Base-by-base conservation (phyloP, 2,797 vertebrate genomes). In the Cossypha polioptera region DNA sequence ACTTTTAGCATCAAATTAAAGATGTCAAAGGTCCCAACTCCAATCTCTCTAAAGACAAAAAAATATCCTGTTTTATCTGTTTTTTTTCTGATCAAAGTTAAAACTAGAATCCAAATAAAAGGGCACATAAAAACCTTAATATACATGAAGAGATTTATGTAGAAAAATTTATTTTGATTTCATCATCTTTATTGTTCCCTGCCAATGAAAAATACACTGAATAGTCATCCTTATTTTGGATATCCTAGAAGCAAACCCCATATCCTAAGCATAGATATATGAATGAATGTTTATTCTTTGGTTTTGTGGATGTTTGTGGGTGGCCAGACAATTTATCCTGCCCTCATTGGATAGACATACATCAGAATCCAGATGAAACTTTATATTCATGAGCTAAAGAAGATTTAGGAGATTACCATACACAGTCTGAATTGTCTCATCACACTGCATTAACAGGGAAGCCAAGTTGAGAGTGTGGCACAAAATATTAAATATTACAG, bases 231-330 rank as follows among this genome's bases (percentile, higher is more conserved):
- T 66, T 42, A 45, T 48, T 68, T 74, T 50, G 15, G 18, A 6
- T 31, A 61, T 5, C 8, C 24, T 82, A 31, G 43, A 58, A 53
- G 24, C 7, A 66, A 73, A 59, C 6, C 11, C 28, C 40, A 24
- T 13, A 38, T 10, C n/a, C 54, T n/a, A 31, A 45, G 4, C 9
- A 55, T 0, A n/a, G 16, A 72, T 14, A 10, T 7, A n/a, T 5
- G 3, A 78, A 25, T 3, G 75, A 75, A 72, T 13, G 9, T 4
- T 59, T 25, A 17, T 11, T 78, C 40, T 67, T 14, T 18, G 8
- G 3, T 68, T 68, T 15, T 63, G 2, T 53, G 3, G 25, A 38
- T 35, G 17, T 67, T 28, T 90, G 26, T 31, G 26, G 29, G 21
- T 35, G n/a, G 35, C 17, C 59, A 53, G 22, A 40, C 11, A 55